Conservation (phyloP, 2,888 invertebrate species). For the Leptogaster cylindrica region DNA sequence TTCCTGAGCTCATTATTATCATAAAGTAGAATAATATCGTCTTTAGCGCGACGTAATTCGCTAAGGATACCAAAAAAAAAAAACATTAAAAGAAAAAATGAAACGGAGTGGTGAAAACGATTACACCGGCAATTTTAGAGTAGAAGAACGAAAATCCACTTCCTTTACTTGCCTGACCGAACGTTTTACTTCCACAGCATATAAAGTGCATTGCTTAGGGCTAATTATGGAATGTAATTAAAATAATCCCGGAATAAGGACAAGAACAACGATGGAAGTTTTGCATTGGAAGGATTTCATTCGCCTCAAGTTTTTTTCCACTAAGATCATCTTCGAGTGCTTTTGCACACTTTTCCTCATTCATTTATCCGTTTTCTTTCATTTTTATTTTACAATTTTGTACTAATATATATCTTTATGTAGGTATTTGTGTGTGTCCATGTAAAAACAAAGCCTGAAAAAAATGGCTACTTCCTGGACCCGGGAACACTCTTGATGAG, state of each 20-base stretch:
- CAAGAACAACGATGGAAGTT: not conserved
- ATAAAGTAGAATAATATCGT: constrained; percentile 21
- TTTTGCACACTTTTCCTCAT: too few relatives aligned
- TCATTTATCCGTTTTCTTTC: too few relatives aligned
- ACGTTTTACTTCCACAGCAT: not conserved
- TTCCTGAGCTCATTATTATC: constrained; percentile 7
- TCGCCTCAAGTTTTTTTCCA: constrained; percentile 23
- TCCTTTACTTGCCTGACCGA: constrained; percentile 1
- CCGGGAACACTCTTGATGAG: constrained; percentile 10
- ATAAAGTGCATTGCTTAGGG: constrained; percentile 31
- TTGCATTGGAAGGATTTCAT: constrained; percentile 15
- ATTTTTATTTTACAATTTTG: too few relatives aligned
- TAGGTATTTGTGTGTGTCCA: not conserved
- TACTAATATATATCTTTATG: too few relatives aligned
- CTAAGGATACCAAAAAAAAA: not conserved
- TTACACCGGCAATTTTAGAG: not conserved
- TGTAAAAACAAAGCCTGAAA: not conserved
- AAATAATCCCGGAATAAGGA: constrained; percentile 18
- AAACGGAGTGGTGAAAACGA: constrained; percentile 10
- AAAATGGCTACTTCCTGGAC: constrained; percentile 1
- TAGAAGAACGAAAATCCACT: constrained; percentile 1
- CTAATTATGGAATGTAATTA: constrained; percentile 37
- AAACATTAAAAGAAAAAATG: not conserved
- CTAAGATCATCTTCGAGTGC: constrained; percentile 12
- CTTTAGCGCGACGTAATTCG: constrained; percentile 17